Evolutionary conservation across 2,888 invertebrate genomes (phyloP).

Genomic region (Eupeodes luniger): DNA sequence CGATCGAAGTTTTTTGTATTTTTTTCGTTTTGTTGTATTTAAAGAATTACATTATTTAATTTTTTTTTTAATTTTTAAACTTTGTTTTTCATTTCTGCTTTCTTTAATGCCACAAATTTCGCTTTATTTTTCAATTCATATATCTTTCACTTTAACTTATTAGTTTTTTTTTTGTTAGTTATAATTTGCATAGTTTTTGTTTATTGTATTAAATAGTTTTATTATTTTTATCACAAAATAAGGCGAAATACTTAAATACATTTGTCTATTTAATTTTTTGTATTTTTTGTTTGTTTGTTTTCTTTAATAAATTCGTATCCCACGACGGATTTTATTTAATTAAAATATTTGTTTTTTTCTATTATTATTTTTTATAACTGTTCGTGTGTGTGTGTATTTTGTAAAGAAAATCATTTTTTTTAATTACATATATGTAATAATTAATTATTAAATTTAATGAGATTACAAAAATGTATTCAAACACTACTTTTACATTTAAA

Average conservation of each 20-base stretch:
- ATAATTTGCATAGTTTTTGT: slow-evolving; percentile 46
- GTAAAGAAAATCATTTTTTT: slow-evolving; percentile 27
- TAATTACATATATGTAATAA: background rate
- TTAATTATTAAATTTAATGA: slow-evolving; percentile 38
- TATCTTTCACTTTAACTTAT: slow-evolving; percentile 16
- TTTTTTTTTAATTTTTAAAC: background rate
- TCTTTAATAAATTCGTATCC: slow-evolving; percentile 68
- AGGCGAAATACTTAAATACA: slow-evolving; percentile 72
- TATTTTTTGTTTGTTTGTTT: slow-evolving; percentile 28
- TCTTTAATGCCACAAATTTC: slow-evolving; percentile 41
- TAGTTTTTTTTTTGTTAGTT: slow-evolving; percentile 25
- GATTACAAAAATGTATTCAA: slow-evolving; percentile 56
- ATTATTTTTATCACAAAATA: slow-evolving; percentile 70
- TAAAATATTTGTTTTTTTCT: background rate
- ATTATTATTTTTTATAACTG: slow-evolving; percentile 12
- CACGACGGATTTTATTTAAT: slow-evolving; percentile 45
- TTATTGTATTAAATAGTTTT: background rate
- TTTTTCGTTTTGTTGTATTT: slow-evolving; percentile 24
- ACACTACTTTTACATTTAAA: slow-evolving; percentile 30
- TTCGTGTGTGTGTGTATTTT: slow-evolving; percentile 23
- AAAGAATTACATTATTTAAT: slow-evolving; percentile 42
- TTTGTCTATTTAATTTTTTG: slow-evolving; percentile 22
- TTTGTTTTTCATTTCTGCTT: slow-evolving; percentile 19
- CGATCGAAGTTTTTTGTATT: slow-evolving; percentile 58
- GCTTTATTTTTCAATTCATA: slow-evolving; percentile 24